Conservation (phyloP, 2,113 vertebrate species). For the Oncorhynchus clarkii region DNA sequence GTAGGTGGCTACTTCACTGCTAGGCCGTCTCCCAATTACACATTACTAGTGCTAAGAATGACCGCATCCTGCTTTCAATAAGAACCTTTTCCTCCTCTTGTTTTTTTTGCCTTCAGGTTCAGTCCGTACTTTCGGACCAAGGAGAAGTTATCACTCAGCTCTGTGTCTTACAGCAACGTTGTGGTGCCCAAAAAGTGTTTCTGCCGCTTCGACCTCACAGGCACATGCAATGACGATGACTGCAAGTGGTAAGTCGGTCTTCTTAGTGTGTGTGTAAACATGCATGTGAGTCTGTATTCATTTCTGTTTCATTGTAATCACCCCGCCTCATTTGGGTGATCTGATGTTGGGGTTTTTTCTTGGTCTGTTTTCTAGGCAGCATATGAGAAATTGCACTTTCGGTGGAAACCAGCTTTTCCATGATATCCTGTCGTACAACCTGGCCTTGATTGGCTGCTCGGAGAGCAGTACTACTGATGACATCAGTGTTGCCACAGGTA, state of each 20-base stretch:
- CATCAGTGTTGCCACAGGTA: constrained; percentile 83
- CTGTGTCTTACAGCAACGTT: constrained; percentile 85
- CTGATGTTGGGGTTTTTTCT: not conserved
- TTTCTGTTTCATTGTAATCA: no score
- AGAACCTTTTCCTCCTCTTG: not conserved
- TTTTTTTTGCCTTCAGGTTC: constrained; percentile 74
- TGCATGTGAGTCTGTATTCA: no score
- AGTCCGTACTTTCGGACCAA: constrained; percentile 97
- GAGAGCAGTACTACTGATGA: constrained; percentile 83
- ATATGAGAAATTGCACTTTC: constrained; percentile 90
- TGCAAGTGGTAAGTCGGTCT: constrained; percentile 85
- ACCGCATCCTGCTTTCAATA: not conserved
- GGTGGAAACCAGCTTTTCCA: constrained; percentile 88
- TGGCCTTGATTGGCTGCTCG: constrained; percentile 88
- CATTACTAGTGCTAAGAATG: not conserved
- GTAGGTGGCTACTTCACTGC: constrained; percentile 58
- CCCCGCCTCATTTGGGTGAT: not conserved
- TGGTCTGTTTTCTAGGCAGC: constrained; percentile 80
- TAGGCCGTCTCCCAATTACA: no score
- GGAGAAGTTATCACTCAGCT: constrained; percentile 91
- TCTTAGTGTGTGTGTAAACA: no score
- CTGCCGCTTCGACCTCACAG: constrained; percentile 93
- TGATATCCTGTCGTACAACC: constrained; percentile 91
- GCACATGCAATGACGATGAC: constrained; percentile 93
- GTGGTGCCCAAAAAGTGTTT: constrained; percentile 87